Evolutionary conservation across 2,113 vertebrate species (phyloP).

Genomic region (Herpetotheres cachinnans): DNA sequence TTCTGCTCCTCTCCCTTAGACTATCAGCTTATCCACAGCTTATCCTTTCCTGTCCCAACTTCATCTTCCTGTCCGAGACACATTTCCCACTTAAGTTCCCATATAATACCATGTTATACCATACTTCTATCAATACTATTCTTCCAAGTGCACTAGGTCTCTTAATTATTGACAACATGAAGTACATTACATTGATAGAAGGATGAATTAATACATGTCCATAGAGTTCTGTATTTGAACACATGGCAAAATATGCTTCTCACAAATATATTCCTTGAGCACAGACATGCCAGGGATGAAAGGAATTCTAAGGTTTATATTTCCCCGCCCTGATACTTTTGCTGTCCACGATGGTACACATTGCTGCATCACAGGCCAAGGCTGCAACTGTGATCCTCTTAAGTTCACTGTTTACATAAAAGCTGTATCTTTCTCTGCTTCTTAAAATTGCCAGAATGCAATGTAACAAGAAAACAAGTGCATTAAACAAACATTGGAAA

Average conservation of each 20-base stretch:
- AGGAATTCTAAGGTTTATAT: neutral
- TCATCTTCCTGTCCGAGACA: neutral
- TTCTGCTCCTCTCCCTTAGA: neutral
- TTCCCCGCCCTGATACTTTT: rapidly evolving
- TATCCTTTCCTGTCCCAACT: neutral
- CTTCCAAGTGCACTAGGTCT: neutral
- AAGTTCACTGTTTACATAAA: neutral
- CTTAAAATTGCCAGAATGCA: neutral
- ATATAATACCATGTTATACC: neutral
- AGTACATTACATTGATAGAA: neutral
- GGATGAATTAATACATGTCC: neutral
- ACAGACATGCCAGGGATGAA: neutral
- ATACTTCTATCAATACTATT: neutral
- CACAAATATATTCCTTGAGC: neutral
- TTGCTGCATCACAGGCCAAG: neutral
- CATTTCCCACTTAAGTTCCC: neutral
- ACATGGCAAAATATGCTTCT: neutral
- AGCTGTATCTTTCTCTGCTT: neutral
- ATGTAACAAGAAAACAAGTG: neutral
- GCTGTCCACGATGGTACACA: neutral
- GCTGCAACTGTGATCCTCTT: neutral
- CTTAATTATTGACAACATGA: neutral
- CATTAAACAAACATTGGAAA: neutral
- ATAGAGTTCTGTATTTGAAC: neutral
- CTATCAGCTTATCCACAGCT: neutral